Evolutionary conservation across 2,113 vertebrate species (phyloP).

Genomic region (Chionodraco myersi): DNA sequence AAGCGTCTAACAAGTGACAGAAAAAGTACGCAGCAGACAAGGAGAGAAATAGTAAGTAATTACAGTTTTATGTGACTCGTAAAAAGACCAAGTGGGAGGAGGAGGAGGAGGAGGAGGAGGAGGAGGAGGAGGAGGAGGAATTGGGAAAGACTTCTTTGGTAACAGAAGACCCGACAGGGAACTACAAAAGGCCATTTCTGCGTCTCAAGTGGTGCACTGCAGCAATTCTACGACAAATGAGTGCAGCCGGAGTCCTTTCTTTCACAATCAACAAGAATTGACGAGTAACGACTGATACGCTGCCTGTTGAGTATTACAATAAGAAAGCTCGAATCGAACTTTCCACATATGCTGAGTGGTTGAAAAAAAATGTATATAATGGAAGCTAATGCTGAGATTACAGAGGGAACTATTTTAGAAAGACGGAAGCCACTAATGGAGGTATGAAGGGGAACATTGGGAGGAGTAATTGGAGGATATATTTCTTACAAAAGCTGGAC

Average conservation of each 20-base stretch:
- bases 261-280: constrained; percentile 44
- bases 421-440: too few relatives aligned
- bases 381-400: too few relatives aligned
- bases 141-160: constrained; percentile 47
- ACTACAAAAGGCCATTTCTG: constrained; percentile 67
- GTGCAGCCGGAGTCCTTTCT: constrained; percentile 27
- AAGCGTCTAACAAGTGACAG: too few relatives aligned
- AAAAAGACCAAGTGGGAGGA: constrained; percentile 4
- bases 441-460: too few relatives aligned
- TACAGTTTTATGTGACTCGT: neutral
- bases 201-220: constrained; percentile 75
- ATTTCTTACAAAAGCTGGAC: too few relatives aligned
- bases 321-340: too few relatives aligned
- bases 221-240: constrained; percentile 60
- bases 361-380: too few relatives aligned
- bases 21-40: constrained; percentile 5
- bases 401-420: too few relatives aligned
- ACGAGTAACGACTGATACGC: neutral
- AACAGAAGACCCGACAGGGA: constrained; percentile 72
- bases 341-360: too few relatives aligned
- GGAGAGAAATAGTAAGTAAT: constrained; percentile 13
- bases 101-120: neutral
- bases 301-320: too few relatives aligned
- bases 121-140: neutral
- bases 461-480: too few relatives aligned